phyloP scores from a whole-genome alignment of 1,140 invertebrate genomes.

The Bombyx mandarina region DNA sequence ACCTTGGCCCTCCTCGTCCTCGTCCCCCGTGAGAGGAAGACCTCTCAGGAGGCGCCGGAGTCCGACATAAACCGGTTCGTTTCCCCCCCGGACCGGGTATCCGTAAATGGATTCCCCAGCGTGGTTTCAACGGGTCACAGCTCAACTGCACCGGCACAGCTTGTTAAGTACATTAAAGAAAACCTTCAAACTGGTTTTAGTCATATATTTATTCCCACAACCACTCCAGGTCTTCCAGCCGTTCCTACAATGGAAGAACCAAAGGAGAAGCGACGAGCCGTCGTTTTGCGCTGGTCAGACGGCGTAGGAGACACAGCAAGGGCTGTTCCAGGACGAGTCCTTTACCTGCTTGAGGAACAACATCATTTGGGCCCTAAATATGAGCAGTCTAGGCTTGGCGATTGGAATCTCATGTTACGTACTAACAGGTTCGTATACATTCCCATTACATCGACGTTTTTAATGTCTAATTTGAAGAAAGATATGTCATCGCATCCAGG shows the following conservation, averaged over 20 bases:
- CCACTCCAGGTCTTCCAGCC: constrained; percentile 44
- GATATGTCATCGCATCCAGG: too few species aligned
- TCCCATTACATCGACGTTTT: background rate
- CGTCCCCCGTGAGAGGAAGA: too few species aligned
- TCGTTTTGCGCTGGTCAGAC: constrained; percentile 49
- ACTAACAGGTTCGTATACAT: constrained; percentile 50
- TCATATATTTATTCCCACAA: background rate
- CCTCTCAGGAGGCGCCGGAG: too few species aligned
- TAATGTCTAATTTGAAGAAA: too few species aligned
- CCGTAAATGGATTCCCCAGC: too few species aligned
- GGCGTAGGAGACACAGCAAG: constrained; percentile 55
- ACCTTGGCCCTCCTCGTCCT: too few species aligned
- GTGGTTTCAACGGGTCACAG: too few species aligned
- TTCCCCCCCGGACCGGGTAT: too few species aligned
- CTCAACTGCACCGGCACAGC: too few species aligned
- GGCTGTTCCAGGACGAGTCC: constrained; percentile 42
- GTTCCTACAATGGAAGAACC: constrained; percentile 45
- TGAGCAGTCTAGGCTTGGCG: constrained; percentile 49
- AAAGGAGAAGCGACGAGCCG: constrained; percentile 45
- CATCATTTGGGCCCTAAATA: constrained; percentile 58
- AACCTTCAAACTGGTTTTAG: background rate
- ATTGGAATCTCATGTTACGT: constrained; percentile 51
- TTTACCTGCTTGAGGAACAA: constrained; percentile 56
- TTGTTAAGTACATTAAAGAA: too few species aligned
- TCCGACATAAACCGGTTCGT: too few species aligned